Evolutionary conservation across 2,888 invertebrate species (phyloP).

Genomic region (Strigamia transsilvanica): DNA sequence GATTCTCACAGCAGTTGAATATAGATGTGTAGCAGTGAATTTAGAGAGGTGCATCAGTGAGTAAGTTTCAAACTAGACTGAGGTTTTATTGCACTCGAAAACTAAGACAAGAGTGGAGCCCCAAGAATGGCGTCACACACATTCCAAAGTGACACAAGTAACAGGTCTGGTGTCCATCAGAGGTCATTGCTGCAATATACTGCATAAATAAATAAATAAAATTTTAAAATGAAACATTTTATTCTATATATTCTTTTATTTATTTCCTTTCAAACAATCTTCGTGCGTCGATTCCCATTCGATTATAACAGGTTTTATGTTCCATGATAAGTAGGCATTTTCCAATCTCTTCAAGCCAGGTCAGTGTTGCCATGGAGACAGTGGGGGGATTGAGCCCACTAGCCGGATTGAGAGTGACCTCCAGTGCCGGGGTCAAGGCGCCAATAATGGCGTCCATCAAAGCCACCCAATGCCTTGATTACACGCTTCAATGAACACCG

Average conservation of each 20-base stretch:
- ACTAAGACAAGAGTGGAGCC: no score
- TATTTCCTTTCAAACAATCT: not conserved
- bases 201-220: no score
- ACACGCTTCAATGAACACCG: slow-evolving; percentile 24
- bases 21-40: no score
- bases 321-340: slow-evolving; percentile 24
- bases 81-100: no score
- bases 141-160: no score
- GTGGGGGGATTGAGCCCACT: slow-evolving; percentile 27
- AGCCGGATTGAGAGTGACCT: slow-evolving; percentile 35
- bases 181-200: not conserved
- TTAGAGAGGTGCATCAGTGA: no score
- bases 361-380: slow-evolving; percentile 32
- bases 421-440: slow-evolving; percentile 4
- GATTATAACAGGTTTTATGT: slow-evolving; percentile 24
- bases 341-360: slow-evolving; percentile 16
- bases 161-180: no score
- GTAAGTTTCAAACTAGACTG: no score
- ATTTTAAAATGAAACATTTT: no score
- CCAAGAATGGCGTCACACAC: no score
- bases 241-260: no score
- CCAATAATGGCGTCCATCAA: slow-evolving; percentile 44
- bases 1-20: no score
- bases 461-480: slow-evolving; percentile 42
- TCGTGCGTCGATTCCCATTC: slow-evolving; percentile 23